Conservation (phyloP, 1,140 invertebrate genomes). For the Pseudomyrmex dendroicus region DNA sequence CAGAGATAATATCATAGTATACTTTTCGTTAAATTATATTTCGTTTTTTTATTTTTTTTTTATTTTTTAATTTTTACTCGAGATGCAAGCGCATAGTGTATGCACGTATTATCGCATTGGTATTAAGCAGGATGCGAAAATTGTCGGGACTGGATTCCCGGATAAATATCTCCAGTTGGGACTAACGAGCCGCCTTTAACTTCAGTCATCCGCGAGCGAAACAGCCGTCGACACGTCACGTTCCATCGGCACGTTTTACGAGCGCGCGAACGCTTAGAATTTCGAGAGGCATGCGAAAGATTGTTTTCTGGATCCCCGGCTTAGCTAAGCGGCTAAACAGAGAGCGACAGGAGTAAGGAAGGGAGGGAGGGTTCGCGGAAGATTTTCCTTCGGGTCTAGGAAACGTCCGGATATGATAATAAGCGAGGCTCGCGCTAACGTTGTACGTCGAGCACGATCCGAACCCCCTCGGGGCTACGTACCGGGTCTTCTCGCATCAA, state of each 20-base stretch:
- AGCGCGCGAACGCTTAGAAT: slow-evolving; percentile 52
- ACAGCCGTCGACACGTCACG: slow-evolving; percentile 56
- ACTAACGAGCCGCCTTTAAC: slow-evolving; percentile 59
- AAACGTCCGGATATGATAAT: slow-evolving; percentile 77
- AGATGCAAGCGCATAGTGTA: background rate
- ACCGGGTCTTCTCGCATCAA: slow-evolving; percentile 69
- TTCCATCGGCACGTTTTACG: slow-evolving; percentile 60
- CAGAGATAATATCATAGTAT: too few species aligned
- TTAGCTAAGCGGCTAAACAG: slow-evolving; percentile 9
- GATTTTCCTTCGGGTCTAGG: slow-evolving; percentile 71
- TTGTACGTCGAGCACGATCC: slow-evolving; percentile 73
- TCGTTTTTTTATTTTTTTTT: too few species aligned
- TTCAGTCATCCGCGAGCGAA: slow-evolving; percentile 53
- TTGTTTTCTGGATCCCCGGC: slow-evolving; percentile 51
- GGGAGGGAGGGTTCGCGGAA: slow-evolving; percentile 48
- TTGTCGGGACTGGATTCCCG: slow-evolving; percentile 41
- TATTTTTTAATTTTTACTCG: background rate
- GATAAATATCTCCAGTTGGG: slow-evolving; percentile 45
- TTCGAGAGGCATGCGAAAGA: slow-evolving; percentile 59
- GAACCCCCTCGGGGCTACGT: slow-evolving; percentile 65
- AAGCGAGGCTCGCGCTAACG: slow-evolving; percentile 75
- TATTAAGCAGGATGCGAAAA: slow-evolving; percentile 50
- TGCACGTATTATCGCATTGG: slow-evolving; percentile 31
- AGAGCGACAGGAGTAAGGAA: background rate
- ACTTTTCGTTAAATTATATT: too few species aligned